Evolutionary conservation across 1,140 invertebrate genomes (phyloP).

Genomic region (Acyrthosiphon pisum): DNA sequence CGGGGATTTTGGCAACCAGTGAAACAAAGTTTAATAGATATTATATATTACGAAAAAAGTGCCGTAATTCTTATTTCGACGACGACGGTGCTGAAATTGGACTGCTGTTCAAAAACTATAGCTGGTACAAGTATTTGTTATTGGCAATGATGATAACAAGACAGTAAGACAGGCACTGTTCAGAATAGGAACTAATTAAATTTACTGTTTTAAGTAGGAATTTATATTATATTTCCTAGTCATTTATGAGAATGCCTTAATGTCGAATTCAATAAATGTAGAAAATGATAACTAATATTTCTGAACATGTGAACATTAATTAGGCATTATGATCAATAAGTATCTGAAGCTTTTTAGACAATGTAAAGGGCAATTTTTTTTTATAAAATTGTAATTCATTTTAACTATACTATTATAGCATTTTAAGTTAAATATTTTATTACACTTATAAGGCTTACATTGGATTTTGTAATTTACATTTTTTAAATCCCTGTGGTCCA

Average conservation of each 20-base stretch:
- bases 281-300: too few species aligned
- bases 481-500: too few species aligned
- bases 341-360: not conserved
- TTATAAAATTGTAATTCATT: too few species aligned
- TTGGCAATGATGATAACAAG: not conserved
- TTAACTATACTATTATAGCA: too few species aligned
- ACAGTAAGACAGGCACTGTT: not conserved
- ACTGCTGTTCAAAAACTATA: not conserved
- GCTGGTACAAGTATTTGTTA: not conserved
- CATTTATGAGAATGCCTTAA: not conserved
- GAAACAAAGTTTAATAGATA: conserved; percentile 4
- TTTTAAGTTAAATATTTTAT: too few species aligned
- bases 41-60: not conserved
- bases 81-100: not conserved
- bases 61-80: not conserved
- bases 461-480: too few species aligned
- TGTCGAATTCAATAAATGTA: not conserved
- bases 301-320: too few species aligned
- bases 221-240: not conserved
- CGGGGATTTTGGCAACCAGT: not conserved
- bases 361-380: not conserved
- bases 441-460: too few species aligned
- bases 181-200: not conserved
- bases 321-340: too few species aligned
- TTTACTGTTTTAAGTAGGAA: not conserved